phyloP scores from a whole-genome alignment of 1,140 invertebrate species.

The Bombus pyrosoma region DNA sequence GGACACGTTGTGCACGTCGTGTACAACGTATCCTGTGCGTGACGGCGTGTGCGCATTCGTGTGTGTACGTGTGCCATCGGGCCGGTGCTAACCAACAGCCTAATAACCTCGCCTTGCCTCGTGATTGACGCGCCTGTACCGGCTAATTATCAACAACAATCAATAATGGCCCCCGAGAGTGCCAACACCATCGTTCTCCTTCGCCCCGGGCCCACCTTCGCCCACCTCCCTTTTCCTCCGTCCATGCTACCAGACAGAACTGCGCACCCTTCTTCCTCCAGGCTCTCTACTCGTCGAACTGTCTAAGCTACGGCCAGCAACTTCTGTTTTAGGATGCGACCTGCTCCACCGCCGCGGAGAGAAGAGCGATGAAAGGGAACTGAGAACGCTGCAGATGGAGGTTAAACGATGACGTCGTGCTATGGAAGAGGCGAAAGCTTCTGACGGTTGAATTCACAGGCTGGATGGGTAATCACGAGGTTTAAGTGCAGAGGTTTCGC shows the following conservation, averaged over 20 bases:
- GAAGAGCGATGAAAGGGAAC: background rate
- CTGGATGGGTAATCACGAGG: too few relatives aligned
- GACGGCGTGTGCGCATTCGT: background rate
- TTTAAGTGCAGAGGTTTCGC: accelerated
- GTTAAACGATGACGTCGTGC: background rate
- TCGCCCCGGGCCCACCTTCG: slow-evolving; percentile 17
- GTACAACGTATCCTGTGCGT: background rate
- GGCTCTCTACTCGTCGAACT: slow-evolving; percentile 1
- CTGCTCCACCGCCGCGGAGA: too few relatives aligned
- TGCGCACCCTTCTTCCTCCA: slow-evolving; percentile 32
- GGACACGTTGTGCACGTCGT: slow-evolving; percentile 32
- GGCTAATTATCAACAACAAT: slow-evolving; percentile 82
- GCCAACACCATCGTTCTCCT: slow-evolving; percentile 53
- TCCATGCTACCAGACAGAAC: slow-evolving; percentile 36
- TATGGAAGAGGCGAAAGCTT: background rate
- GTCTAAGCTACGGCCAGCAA: background rate
- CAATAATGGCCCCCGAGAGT: slow-evolving; percentile 74
- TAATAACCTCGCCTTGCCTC: slow-evolving; percentile 80
- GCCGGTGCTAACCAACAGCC: slow-evolving; percentile 77
- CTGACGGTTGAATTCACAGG: background rate
- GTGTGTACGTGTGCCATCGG: slow-evolving; percentile 48
- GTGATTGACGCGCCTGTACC: slow-evolving; percentile 80
- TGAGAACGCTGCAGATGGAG: background rate
- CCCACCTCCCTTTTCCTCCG: background rate
- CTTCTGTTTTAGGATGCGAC: slow-evolving; percentile 33